Base-by-base conservation (phyloP, 2,797 vertebrate genomes). In the Threskiornis aethiopicus region DNA sequence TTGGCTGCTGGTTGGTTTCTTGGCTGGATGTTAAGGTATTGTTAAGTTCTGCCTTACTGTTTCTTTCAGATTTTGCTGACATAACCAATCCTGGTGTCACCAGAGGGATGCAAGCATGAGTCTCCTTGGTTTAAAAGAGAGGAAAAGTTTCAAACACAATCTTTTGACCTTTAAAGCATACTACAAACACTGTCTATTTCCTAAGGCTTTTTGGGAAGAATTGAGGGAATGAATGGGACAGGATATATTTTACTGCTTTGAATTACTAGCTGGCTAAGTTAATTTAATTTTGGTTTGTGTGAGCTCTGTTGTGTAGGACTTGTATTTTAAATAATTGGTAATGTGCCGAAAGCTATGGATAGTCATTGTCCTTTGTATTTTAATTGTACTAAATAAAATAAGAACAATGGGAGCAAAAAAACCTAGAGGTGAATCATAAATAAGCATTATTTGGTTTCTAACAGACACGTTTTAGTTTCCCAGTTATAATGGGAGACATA, bases 191-290 rank as follows among this genome's bases (percentile, higher is more conserved):
- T 78, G 81, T 93, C 78, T 95, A 9, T 94, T 95, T 96, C 92
- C 93, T 95, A 90, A 89, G 94, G 86, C 86, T 89, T 85, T 94
- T 87, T 12, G 51, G 77, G 82, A 93, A 94, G 78, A 87, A 92
- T 18, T 71, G 86, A 77, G 90, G 78, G 71, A 96, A 91, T 80
- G 57, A 95, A 80, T n/a, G 39, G 52, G 87, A 81, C 81, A 95
- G 86, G 84, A 92, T 92, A 80, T 51, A 82, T 83, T 96, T 96
- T 93, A 96, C 88, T 93, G 96, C 84, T 97, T 97, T 96, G 92
- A 96, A 96, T 96, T 95, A 94, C 93, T 96, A 80, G 67, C 90
- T 93, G 31, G 95, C 47, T 90, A 84, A 91, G 66, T 93, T 95
- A 94, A 97, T 97, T 95, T 89, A 89, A 80, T 93, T 94, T 92